Evolutionary conservation across 2,797 vertebrate species (phyloP), one percentile per base, ranked within the genome.

Genomic region (Darevskia nairensis): DNA sequence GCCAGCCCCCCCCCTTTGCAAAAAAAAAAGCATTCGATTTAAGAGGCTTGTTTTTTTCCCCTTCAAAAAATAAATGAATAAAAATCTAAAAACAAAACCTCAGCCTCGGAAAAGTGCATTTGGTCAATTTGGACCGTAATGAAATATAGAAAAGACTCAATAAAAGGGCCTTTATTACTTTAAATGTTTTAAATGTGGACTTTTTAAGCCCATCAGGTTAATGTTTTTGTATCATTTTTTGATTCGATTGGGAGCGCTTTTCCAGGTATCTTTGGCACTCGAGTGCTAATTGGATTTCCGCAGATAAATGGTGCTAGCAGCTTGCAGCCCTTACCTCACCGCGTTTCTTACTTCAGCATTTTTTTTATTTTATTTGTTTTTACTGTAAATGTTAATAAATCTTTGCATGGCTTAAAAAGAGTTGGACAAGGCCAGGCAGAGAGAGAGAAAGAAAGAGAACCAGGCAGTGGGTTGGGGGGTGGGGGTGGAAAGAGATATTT

Each of bases 241-340:
- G 97, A 99, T 99, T 99, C 97, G 98, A 98, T 99, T 99, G 98
- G 98, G 97, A 95, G 97, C 98, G 98, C 98, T 98, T 98, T 99
- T 98, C 98, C 98, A 95, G 98, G 97, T 98, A 98, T 98, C 98
- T 97, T 98, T 98, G 98, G 98, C 98, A 98, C 99, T 98, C 97
- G 96, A 97, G 97, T 97, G 97, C 98, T 98, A 98, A 99, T 99
- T 98, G 96, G 96, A 98, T 99, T 99, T 99, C 98, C 97, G 97
- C 98, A 98, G 98, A 99, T 98, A 98, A 99, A 98, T 96, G 97
- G 97, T 97, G 98, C 97, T 95, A 94, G 98, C 96, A 55, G 50
- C 11, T 93, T 91, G 46, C 74, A 94, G 96, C 94, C 94, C 96
- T 97, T 96, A 97, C 97, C 93, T 96, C 97, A 97, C 96, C 88